These are phyloP conservation scores for Siniperca knerii DNA, from an alignment of 2,113 vertebrate genomes.

Conservation along the genomic window DNA sequence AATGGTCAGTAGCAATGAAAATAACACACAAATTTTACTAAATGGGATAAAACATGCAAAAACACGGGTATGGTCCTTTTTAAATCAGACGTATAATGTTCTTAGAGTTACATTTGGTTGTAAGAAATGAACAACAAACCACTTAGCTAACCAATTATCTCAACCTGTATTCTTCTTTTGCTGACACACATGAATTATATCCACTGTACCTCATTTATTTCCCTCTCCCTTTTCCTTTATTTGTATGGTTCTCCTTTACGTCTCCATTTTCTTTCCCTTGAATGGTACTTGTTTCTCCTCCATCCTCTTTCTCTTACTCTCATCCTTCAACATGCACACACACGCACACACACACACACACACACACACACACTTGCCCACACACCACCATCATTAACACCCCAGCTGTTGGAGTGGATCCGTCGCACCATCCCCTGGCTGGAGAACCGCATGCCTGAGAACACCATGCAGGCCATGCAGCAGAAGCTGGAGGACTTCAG, in stretches of 20 bases:
- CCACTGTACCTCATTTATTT: slow-evolving; percentile 11
- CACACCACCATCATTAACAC: slow-evolving; percentile 19
- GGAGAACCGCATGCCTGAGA: slow-evolving; percentile 94
- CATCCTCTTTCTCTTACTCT: slow-evolving; percentile 13
- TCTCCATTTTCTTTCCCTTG: slow-evolving; percentile 22
- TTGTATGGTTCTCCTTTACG: slow-evolving; percentile 50
- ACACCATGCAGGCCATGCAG: slow-evolving; percentile 99
- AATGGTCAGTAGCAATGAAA: not conserved
- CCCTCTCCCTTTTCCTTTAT: slow-evolving; percentile 6
- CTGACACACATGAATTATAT: slow-evolving; percentile 41
- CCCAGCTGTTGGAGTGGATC: slow-evolving; percentile 97
- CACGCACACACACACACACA: slow-evolving; percentile 8
- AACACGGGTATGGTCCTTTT: not conserved
- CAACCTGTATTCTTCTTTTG: slow-evolving; percentile 36
- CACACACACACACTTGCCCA: not conserved
- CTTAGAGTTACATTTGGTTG: not conserved
- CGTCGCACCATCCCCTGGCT: slow-evolving; percentile 97
- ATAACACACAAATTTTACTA: not conserved
- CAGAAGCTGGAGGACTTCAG: slow-evolving; percentile 99
- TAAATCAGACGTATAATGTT: slow-evolving; percentile 5
- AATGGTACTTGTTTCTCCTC: slow-evolving; percentile 12
- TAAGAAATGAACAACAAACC: slow-evolving; percentile 7
- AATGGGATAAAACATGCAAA: slow-evolving; percentile 21
- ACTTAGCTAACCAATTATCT: slow-evolving; percentile 40
- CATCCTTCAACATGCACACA: slow-evolving; percentile 31